Evolutionary conservation across 2,113 vertebrate genomes (phyloP).

Genomic region (Heterochromis multidens): DNA sequence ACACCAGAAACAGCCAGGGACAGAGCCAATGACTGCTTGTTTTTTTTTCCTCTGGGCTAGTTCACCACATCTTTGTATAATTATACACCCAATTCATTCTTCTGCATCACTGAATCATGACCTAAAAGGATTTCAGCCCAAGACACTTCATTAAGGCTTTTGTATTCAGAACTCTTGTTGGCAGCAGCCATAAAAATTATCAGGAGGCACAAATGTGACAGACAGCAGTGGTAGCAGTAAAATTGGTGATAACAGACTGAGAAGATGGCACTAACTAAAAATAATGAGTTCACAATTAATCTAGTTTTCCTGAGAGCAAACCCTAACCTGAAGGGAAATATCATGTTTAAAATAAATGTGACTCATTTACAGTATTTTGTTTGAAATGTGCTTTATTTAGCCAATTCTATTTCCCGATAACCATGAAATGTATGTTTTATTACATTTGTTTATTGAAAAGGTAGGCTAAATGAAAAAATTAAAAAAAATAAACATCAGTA

Average conservation of each 20-base stretch:
- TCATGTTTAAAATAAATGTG: neutral
- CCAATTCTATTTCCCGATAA: conserved; percentile 13
- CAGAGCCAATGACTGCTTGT: neutral
- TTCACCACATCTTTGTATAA: conserved; percentile 31
- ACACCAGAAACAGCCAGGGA: neutral
- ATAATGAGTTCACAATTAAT: conserved; percentile 46
- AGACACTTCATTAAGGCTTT: conserved; percentile 28
- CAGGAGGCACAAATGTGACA: conserved; percentile 36
- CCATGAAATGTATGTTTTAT: conserved; percentile 1
- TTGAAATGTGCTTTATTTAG: neutral
- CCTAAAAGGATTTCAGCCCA: neutral
- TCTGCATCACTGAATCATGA: conserved; percentile 21
- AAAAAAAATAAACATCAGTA: neutral
- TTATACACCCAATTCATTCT: conserved; percentile 21
- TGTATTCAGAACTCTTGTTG: neutral
- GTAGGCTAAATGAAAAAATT: neutral
- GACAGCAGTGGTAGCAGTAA: conserved; percentile 19
- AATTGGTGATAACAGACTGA: conserved; percentile 24
- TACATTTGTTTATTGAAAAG: neutral
- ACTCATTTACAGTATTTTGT: conserved; percentile 13
- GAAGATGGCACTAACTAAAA: conserved; percentile 46
- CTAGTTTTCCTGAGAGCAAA: conserved; percentile 24
- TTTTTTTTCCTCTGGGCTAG: neutral
- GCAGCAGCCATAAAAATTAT: conserved; percentile 22
- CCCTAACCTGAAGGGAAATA: conserved; percentile 23